Percentiles rank a stretch among this genome's conserved stretches.
Evolutionary conservation across 2,113 vertebrate genomes (phyloP).

Genomic region (mouse (Mus musculus)): DNA sequence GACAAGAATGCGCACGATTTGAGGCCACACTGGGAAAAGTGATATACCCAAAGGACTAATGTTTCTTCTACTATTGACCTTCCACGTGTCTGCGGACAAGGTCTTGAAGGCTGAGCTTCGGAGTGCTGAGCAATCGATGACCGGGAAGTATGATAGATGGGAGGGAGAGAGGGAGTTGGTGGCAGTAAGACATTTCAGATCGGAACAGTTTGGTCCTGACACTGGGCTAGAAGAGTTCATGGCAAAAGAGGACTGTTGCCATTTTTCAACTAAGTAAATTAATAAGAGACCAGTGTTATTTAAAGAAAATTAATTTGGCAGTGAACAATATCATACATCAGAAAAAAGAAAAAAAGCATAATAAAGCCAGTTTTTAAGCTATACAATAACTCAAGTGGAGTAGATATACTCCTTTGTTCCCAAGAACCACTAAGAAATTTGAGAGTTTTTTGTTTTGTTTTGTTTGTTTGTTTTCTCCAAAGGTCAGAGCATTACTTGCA

Average conservation of each 20-base stretch:
- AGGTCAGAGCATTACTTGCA: slow-evolving; percentile 18
- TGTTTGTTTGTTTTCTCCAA: too few species aligned
- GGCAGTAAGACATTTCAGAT: neutral
- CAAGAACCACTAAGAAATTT: slow-evolving; percentile 30
- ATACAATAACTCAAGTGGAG: slow-evolving; percentile 19
- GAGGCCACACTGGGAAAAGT: neutral
- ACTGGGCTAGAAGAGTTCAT: neutral
- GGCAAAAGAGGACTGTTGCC: slow-evolving; percentile 19
- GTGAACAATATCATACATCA: neutral
- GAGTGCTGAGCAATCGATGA: neutral
- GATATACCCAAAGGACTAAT: neutral
- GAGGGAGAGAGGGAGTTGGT: neutral
- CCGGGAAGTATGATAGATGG: neutral
- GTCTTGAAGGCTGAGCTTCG: neutral
- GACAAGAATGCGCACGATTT: neutral
- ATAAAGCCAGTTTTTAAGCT: slow-evolving; percentile 40
- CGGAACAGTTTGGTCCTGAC: slow-evolving; percentile 28
- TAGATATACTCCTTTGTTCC: neutral
- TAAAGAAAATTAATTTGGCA: slow-evolving; percentile 75
- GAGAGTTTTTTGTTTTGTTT: neutral
- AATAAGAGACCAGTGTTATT: slow-evolving; percentile 53
- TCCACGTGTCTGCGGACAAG: neutral
- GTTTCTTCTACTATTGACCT: neutral
- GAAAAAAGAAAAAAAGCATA: slow-evolving; percentile 6
- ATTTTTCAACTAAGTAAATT: slow-evolving; percentile 59